Base-by-base conservation (phyloP, 1,140 invertebrate genomes). In the Aphelinus certus region DNA sequence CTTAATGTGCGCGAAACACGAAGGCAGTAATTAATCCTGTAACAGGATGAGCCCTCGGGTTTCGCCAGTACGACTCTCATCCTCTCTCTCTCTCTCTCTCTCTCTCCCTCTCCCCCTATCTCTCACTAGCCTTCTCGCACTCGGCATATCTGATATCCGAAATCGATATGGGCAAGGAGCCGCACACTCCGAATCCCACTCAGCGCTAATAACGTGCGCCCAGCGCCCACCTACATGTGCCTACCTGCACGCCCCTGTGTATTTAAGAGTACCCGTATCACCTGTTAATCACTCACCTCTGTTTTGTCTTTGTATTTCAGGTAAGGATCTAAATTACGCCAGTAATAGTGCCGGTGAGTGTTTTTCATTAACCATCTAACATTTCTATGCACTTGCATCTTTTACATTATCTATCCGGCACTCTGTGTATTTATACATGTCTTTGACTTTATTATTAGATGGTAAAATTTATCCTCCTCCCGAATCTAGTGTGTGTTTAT, bases 291-390 rank as follows among this genome's bases (percentile, higher is more conserved):
- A 26, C 26, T 26, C 26, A 26, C 26, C 26, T 26, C 0, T 26
- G 9, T 53, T 45, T 53, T 47, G n/a, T 79, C 81, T 73, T 66
- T 80, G 58, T 83, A 80, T 87, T 87, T 60, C 82, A 88, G 87
- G 86, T 86, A 88, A 87, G 87, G 87, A 87, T 86, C 83, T 82
- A 83, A 86, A 83, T 87, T 87, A 83, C 83, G 80, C 83, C 81
- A 86, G 83, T 87, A 87, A 86, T 84, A 84, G 83, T 75, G 83
- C 83, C 79, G 87, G 87, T 88, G 85, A 88, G 87, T 88, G 82
- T 84, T 82, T 78, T 80, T 82, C 26, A 26, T 79, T 82, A 80
- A 81, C 79, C 43, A 72, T 76, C 79, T 83, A 83, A 85, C 83
- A 77, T 79, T 83, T 69, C 26, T 26, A 26, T 26, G 26, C 26